Conservation (phyloP, 2,113 vertebrate species). For the Ptilonorhynchus violaceus region DNA sequence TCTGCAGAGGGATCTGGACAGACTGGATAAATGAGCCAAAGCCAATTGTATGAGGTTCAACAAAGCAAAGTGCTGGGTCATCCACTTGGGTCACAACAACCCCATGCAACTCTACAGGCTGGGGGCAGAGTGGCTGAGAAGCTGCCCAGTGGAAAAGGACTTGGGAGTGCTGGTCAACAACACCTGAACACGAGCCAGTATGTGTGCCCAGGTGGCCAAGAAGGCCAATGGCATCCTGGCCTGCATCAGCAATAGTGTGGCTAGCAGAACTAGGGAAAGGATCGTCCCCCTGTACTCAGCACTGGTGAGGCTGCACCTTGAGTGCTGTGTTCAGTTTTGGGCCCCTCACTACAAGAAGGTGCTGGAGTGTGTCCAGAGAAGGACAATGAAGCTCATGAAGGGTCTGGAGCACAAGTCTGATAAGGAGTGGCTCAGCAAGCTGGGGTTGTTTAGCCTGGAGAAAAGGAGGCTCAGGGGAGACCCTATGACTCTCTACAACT, state of each 20-base stretch:
- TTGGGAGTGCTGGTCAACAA: not conserved
- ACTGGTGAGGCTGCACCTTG: not conserved
- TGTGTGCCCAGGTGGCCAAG: not conserved
- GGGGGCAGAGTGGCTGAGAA: not conserved
- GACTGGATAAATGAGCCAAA: not conserved
- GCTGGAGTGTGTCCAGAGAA: not conserved
- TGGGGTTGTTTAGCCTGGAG: not conserved
- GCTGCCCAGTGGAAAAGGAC: not conserved
- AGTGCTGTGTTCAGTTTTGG: not conserved
- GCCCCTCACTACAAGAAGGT: not conserved
- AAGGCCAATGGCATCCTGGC: not conserved
- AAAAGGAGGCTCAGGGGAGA: not conserved
- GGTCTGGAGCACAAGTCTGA: not conserved
- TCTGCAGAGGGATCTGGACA: not conserved
- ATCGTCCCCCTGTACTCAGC: accelerated
- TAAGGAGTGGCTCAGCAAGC: not conserved
- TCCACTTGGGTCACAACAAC: not conserved
- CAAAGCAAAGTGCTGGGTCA: not conserved
- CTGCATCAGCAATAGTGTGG: not conserved
- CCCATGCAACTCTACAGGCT: not conserved
- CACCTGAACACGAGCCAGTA: not conserved
- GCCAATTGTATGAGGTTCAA: not conserved
- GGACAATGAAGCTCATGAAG: not conserved
- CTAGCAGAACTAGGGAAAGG: not conserved
- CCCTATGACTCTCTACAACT: not conserved